Evolutionary conservation across 2,113 vertebrate species (phyloP), one percentile per base, ranked within the genome.

Genomic region (Hemibagrus wyckioides): DNA sequence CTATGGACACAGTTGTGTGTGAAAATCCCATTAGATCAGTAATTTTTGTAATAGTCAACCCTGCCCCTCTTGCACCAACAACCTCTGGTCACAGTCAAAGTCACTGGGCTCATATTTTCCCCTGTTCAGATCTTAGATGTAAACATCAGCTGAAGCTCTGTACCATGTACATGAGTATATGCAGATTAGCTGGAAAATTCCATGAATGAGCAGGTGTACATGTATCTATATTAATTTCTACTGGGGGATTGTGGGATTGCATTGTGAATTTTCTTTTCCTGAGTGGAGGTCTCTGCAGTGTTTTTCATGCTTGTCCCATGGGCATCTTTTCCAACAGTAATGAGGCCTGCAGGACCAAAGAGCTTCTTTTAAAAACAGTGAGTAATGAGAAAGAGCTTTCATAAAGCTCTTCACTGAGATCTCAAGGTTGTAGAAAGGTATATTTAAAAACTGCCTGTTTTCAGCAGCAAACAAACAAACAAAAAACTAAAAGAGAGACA

Each of bases 241-340:
- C 21, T 73, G 21, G 69, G 39, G 41, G 5, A n/a, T 48, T 76
- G 11, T 41, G 8, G 69, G 36, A 25, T 25, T 73, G 36, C 28
- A 91, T 89, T 91, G 91, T 92, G 90, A 91, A 92, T 90, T 92
- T 92, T 86, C 67, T 76, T 87, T 87, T 86, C 75, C 89, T 89
- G 92, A 93, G 93, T 76, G 91, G 93, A 92, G 90, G 79, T 94
- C 93, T 92, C 92, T 90, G 90, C 86, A 94, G 92, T 75, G 67
- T 67, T 95, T 94, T 94, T 93, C 91, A 90, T 92, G 84, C 82
- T 83, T 90, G 93, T 95, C 94, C 94, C 94, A 94, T 95, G 94
- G 94, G 94, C 94, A 93, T 95, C 93, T 95, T 95, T 95, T 93
- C 91, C 93, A 92, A 92, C 94, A 94, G 93, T 96, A 96, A 96